Conservation (phyloP, 30 jellyfish, hydroid and myxozoan genomes). For the Catostylus mosaicus region DNA sequence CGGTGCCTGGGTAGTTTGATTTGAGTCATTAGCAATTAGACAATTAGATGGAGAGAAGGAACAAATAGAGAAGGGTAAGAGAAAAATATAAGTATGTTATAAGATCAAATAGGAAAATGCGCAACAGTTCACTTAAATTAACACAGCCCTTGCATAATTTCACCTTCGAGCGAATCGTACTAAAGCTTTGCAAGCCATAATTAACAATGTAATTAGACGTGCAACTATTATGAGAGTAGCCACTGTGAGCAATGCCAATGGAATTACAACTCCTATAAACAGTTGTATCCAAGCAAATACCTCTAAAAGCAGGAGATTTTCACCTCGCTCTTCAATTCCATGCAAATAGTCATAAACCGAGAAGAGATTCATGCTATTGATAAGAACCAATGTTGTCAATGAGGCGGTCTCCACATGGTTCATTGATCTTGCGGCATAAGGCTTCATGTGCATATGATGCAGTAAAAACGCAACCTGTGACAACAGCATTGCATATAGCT, state of each 20-base stretch:
- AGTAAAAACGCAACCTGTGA: constrained; percentile 1
- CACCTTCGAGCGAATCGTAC: no score
- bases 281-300: not conserved
- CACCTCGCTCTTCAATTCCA: not conserved
- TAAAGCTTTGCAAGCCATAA: no score
- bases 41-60: no score
- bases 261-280: not conserved
- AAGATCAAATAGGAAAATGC: no score
- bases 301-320: not conserved
- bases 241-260: not conserved
- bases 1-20: no score
- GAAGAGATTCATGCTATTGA: constrained; percentile 6
- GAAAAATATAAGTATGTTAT: no score
- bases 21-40: no score
- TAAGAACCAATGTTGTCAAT: constrained; percentile 4
- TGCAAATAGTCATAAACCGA: constrained; percentile 1
- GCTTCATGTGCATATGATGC: constrained; percentile 2
- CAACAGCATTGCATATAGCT: constrained; percentile 8
- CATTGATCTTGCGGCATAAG: not conserved
- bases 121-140: no score
- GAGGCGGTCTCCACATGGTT: constrained; percentile 1
- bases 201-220: not conserved
- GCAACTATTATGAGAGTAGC: not conserved
- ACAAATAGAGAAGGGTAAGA: no score
- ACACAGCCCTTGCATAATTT: no score